Base-by-base conservation (phyloP, 2,888 invertebrate genomes). In the Cylindroiulus punctatus region DNA sequence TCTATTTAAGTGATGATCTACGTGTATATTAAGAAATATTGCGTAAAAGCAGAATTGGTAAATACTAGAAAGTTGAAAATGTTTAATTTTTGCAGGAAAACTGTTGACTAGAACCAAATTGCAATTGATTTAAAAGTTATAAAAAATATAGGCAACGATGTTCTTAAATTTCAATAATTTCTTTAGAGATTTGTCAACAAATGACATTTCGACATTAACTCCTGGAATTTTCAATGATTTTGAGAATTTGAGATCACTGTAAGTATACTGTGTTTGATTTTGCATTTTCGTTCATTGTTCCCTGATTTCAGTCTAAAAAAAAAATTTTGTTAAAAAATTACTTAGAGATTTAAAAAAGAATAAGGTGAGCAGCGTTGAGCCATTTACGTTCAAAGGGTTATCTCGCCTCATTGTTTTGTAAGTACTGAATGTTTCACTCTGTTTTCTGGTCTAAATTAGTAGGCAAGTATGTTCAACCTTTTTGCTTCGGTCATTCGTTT, bases 291-390 rank as follows among this genome's bases (percentile, higher is more conserved):
- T 36, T 44, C 12, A 44, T 12, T 44, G 44, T n/a, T 19, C 0
- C 12, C 19, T 52, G 52, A 52, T n/a, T 52, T 19, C n/a, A 52
- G n/a, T 52, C 19, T n/a, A 52, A 14, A 5, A 52, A 52, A n/a
- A 7, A n/a, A 19, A 19, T 52, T 52, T 52, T 52, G 52, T 30
- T 30, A 4, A 76, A 30, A 44, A 7, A 26, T 82, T 19, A 26
- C 19, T 83, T 83, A 83, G 83, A 44, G 44, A 42, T 83, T 44
- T 83, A 40, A 83, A n/a, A 83, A 26, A 26, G 26, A 83, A 83
- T 83, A 83, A 40, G 42, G 32, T 83, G n/a, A 40, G 83, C 44
- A 40, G 40, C 2, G 22, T 83, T 22, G 42, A 40, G 7, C 40
- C 83, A 40, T 83, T 40, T 26, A 83, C 83, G 12, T 83, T 83